phyloP scores from a whole-genome alignment of 2,797 vertebrate species.

The Cyclura pinguis region DNA sequence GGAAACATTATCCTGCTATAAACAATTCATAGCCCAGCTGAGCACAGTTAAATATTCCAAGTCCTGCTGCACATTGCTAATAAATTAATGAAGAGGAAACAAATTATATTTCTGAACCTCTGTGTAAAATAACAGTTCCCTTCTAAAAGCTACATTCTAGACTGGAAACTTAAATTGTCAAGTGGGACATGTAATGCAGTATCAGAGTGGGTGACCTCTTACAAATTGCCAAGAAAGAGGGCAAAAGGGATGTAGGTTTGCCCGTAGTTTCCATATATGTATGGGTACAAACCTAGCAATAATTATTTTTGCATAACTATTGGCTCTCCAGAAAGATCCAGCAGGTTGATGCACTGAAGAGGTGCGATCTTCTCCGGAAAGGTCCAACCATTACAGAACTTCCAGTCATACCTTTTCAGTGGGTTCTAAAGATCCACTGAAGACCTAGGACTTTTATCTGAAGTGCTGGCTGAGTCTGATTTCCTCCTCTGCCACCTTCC shows the following conservation, averaged over 20 bases:
- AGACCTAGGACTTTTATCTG: too few relatives aligned
- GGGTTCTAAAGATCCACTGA: too few relatives aligned
- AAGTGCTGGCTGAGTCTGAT: too few relatives aligned
- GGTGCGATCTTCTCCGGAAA: neutral
- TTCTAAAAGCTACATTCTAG: neutral
- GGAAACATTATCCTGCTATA: neutral
- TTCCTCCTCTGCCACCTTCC: too few relatives aligned
- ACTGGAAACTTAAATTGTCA: neutral
- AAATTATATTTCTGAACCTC: neutral
- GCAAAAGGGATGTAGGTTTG: neutral
- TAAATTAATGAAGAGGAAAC: neutral
- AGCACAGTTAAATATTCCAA: neutral
- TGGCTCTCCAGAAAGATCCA: neutral
- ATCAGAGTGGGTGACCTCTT: neutral
- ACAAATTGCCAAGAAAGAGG: neutral
- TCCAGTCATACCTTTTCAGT: neutral
- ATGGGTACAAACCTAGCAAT: neutral
- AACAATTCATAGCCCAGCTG: neutral
- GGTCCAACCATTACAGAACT: neutral
- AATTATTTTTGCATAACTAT: neutral
- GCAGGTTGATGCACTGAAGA: neutral
- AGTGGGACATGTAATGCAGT: neutral
- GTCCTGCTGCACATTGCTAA: neutral
- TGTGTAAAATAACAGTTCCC: neutral
- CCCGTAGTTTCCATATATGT: neutral